These are phyloP conservation scores for Zaprionus bogoriensis DNA, from an alignment of 2,888 invertebrate species.

Conservation along the genomic window DNA sequence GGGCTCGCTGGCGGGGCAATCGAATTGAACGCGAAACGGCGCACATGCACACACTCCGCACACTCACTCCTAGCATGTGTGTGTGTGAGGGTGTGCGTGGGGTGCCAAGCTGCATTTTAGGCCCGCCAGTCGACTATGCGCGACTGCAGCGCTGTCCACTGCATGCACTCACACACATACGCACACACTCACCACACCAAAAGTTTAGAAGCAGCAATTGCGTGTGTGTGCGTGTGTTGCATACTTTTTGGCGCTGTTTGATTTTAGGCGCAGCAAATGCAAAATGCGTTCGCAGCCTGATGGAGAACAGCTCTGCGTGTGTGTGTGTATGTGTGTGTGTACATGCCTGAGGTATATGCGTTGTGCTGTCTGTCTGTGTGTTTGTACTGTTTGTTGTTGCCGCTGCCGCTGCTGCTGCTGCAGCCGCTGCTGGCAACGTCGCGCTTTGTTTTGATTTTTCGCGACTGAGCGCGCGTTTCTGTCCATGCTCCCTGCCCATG, in stretches of 20 bases:
- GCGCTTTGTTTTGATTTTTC: slow-evolving; percentile 79
- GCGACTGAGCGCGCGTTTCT: slow-evolving; percentile 65
- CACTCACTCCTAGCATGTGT: background rate
- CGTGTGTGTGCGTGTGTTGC: no score
- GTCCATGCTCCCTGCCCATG: slow-evolving; percentile 38
- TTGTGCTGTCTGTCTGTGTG: slow-evolving; percentile 36
- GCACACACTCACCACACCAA: slow-evolving; percentile 4
- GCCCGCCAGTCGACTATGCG: slow-evolving; percentile 33
- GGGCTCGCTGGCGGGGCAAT: slow-evolving; percentile 43
- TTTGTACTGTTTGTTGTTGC: slow-evolving; percentile 21
- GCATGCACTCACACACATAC: background rate
- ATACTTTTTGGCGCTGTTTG: slow-evolving; percentile 70
- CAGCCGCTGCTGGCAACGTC: slow-evolving; percentile 43
- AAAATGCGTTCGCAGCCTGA: slow-evolving; percentile 70
- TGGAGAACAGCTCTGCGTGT: slow-evolving; percentile 44
- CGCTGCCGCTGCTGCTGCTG: slow-evolving; percentile 21
- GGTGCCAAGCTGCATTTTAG: slow-evolving; percentile 52
- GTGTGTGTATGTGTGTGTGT: slow-evolving; percentile 30
- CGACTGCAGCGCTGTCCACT: slow-evolving; percentile 32
- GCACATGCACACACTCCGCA: slow-evolving; percentile 53
- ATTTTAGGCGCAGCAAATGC: slow-evolving; percentile 74
- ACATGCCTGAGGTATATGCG: slow-evolving; percentile 47
- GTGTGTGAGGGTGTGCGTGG: slow-evolving; percentile 9
- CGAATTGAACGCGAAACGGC: slow-evolving; percentile 55
- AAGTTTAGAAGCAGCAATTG: slow-evolving; percentile 15